Evolutionary conservation across 1,140 invertebrate genomes (phyloP).

Genomic region (Drosophila mojavensis): DNA sequence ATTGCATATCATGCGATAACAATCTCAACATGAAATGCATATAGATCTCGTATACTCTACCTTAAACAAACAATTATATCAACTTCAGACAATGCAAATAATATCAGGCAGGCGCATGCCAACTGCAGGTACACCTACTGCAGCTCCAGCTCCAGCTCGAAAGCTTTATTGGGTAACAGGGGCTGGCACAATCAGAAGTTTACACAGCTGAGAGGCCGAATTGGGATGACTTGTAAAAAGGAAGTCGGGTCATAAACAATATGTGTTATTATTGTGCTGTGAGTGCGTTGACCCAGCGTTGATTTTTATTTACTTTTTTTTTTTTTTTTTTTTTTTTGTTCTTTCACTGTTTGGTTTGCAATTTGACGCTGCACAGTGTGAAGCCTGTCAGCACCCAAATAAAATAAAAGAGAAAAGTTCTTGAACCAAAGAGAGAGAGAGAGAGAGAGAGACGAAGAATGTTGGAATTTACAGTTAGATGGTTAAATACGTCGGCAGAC

Average conservation of each 20-base stretch:
- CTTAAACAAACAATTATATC: not conserved
- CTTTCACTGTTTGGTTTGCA: slow-evolving; percentile 66
- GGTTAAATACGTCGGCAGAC: slow-evolving; percentile 48
- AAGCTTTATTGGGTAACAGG: slow-evolving; percentile 33
- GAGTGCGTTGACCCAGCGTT: slow-evolving; percentile 68
- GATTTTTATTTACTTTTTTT: not conserved
- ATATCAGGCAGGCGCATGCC: not conserved
- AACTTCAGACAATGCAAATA: slow-evolving; percentile 10
- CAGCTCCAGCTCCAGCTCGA: not conserved
- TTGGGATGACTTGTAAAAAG: slow-evolving; percentile 74
- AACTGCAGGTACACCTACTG: slow-evolving; percentile 19
- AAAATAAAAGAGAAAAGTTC: not conserved
- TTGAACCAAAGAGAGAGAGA: no score
- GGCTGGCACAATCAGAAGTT: slow-evolving; percentile 15
- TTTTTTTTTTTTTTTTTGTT: not conserved
- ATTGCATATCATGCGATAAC: no score
- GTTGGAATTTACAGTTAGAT: slow-evolving; percentile 50
- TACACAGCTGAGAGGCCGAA: slow-evolving; percentile 46
- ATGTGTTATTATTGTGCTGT: slow-evolving; percentile 39
- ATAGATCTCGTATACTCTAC: no score
- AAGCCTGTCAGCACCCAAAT: slow-evolving; percentile 59
- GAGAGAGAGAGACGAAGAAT: not conserved
- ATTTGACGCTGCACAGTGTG: slow-evolving; percentile 50
- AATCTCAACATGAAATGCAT: no score
- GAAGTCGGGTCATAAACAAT: slow-evolving; percentile 77